Conservation (phyloP, 2,888 invertebrate genomes). For the Anorthoa munda region DNA sequence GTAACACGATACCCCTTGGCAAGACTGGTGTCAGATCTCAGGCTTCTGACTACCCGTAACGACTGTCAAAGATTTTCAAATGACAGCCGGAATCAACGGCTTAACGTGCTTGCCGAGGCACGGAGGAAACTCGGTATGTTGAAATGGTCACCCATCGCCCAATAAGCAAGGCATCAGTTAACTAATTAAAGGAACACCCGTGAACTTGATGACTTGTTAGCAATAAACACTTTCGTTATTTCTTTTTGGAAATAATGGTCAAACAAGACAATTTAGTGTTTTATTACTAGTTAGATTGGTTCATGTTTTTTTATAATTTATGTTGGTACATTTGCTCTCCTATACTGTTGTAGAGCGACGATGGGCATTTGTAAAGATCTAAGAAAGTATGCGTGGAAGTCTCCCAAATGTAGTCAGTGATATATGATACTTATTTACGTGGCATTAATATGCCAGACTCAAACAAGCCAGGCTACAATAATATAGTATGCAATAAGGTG, state of each 20-base stretch:
- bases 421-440: too few species aligned
- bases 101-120: too few species aligned
- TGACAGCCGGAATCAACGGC: too few species aligned
- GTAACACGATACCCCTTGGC: too few species aligned
- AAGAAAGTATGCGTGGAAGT: not conserved
- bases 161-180: conserved; percentile 1
- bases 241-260: conserved; percentile 18
- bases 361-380: not conserved
- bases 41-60: too few species aligned
- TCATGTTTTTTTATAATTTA: not conserved
- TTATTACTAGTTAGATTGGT: not conserved
- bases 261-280: not conserved
- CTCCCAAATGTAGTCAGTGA: too few species aligned
- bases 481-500: too few species aligned
- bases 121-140: too few species aligned
- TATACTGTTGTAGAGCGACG: not conserved
- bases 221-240: conserved; percentile 35
- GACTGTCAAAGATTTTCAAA: too few species aligned
- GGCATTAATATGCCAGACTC: not conserved
- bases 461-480: not conserved
- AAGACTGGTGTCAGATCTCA: too few species aligned
- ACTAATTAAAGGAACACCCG: conserved; percentile 7
- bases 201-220: conserved; percentile 31
- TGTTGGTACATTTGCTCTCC: not conserved
- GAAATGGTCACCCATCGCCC: too few species aligned